Base-by-base conservation (phyloP, 2,797 vertebrate species). In the Epinephelus coioides region DNA sequence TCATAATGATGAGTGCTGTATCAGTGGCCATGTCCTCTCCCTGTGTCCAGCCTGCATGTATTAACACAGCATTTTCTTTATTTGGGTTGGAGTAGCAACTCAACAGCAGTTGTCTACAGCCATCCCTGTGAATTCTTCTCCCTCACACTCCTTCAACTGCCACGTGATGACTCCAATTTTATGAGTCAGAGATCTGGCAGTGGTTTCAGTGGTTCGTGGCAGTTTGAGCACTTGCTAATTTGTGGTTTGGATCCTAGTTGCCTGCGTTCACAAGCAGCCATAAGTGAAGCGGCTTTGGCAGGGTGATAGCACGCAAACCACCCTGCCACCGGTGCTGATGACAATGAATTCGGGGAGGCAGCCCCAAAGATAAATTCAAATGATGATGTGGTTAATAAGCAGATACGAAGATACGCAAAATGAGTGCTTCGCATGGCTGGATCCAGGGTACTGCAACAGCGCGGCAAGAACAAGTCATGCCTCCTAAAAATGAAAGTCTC, bases 321-420 rank as follows among this genome's bases (percentile, higher is more conserved):
- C 61, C 70, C 21, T n/a, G 79, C 76, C 82, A 77, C 69, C 72
- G 65, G 76, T 11, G 18, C 19, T 47, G 75, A 56, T 74, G 68
- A 72, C 74, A 72, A 51, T 59, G 69, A 50, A 82, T 73, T 63
- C 56, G 38, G 56, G 14, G 59, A 80, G 66, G 76, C 74, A 64
- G 71, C 69, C 82, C 63, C 54, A 46, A 62, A 84, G 78, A 73
- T 25, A 64, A 55, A 84, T 53, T 82, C 49, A 46, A 70, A 81
- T 54, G 64, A 78, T 80, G 64, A 82, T 70, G 71, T 69, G 60
- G 55, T 83, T 88, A 89, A 90, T 86, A 73, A 91, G 84, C 69
- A 79, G 79, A 83, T 62, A 21, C 12, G 11, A 61, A 71, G 60
- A 75, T 13, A 78, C 53, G 51, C 34, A 25, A 23, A 72, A 79